Conservation (phyloP, 2,797 vertebrate genomes). For the Urophycis tenuis region DNA sequence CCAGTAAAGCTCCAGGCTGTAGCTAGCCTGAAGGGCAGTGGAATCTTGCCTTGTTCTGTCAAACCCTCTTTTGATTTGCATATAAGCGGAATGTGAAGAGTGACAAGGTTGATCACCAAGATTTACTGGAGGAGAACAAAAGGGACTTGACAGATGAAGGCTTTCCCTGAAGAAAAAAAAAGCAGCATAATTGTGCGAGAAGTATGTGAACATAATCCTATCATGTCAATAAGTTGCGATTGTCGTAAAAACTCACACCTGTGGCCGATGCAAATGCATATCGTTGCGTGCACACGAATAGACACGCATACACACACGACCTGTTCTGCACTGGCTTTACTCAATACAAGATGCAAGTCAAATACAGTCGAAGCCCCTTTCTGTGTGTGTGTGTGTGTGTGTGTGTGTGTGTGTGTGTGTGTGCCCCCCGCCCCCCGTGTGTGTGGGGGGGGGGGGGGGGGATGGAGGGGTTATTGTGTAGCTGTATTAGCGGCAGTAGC, state of each 20-base stretch:
- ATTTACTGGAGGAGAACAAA: not conserved
- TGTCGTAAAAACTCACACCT: too few relatives aligned
- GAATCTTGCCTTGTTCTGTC: not conserved
- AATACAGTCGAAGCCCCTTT: constrained; percentile 24
- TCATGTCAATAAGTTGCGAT: too few relatives aligned
- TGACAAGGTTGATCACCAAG: not conserved
- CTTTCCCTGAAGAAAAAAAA: too few relatives aligned
- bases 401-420: not conserved
- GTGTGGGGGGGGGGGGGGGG: too few relatives aligned
- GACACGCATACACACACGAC: too few relatives aligned
- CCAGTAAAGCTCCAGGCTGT: not conserved
- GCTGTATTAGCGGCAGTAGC: not conserved
- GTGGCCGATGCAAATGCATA: constrained; percentile 11
- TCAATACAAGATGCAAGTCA: constrained; percentile 35
- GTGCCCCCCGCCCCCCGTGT: too few relatives aligned
- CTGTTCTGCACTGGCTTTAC: not conserved
- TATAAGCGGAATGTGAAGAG: not conserved
- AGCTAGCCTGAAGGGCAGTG: not conserved
- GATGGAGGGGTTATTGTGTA: not conserved
- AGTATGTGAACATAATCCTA: too few relatives aligned
- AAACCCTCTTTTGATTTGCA: not conserved
- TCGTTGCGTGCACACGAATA: not conserved
- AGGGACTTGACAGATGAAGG: not conserved
- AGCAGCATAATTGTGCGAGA: too few relatives aligned
- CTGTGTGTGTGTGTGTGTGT: constrained; percentile 28